These are phyloP conservation scores for Vanessa cardui DNA, from an alignment of 2,888 invertebrate genomes.

Conservation along the genomic window DNA sequence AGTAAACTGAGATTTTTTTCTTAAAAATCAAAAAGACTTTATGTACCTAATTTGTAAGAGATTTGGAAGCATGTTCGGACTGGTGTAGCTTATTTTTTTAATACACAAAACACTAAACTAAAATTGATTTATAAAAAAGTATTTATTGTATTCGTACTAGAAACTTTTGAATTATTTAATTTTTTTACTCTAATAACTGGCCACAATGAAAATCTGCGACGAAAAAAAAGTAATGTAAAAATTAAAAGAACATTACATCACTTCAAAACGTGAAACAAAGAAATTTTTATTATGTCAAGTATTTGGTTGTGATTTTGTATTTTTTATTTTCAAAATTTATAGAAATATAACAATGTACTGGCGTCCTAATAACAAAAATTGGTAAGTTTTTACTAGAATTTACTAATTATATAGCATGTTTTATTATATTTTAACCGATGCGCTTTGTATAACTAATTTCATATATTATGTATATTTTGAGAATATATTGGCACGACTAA, in stretches of 20 bases:
- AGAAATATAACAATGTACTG: slow-evolving; percentile 33
- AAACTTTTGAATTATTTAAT: not conserved
- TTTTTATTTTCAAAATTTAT: slow-evolving; percentile 27
- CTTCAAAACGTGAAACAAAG: slow-evolving; percentile 24
- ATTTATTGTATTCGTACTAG: not conserved
- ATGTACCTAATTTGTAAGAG: too few relatives aligned
- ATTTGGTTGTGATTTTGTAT: slow-evolving; percentile 27
- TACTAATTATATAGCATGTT: not conserved
- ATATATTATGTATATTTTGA: not conserved
- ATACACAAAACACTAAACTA: too few relatives aligned
- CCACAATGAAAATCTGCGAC: not conserved
- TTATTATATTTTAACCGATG: too few relatives aligned
- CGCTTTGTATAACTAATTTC: too few relatives aligned
- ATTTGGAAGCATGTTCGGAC: too few relatives aligned
- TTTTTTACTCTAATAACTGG: not conserved
- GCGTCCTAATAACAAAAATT: slow-evolving; percentile 22
- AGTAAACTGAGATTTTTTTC: too few relatives aligned
- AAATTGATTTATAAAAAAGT: too few relatives aligned
- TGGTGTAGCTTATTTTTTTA: too few relatives aligned
- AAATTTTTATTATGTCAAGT: slow-evolving; percentile 31
- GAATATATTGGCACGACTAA: not conserved
- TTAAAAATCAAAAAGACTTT: too few relatives aligned
- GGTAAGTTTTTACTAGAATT: slow-evolving; percentile 10
- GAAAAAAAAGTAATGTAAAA: not conserved
- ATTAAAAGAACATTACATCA: slow-evolving; percentile 5